Base-by-base conservation (phyloP, 2,113 vertebrate species). In the Stomatorhinus ivindoensis region DNA sequence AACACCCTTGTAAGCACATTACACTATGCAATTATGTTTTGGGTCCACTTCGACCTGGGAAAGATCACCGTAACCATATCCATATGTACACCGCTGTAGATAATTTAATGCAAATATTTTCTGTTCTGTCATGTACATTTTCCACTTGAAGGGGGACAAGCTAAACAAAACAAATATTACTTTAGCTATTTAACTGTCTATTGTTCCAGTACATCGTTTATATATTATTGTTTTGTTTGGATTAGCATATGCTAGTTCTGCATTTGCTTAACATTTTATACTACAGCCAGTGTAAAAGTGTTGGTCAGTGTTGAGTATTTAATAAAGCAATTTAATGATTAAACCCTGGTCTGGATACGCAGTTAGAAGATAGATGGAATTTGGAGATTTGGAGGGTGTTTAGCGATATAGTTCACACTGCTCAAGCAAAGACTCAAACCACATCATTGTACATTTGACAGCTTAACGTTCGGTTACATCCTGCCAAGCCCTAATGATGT, bases 61-160 rank as follows among this genome's bases (percentile, higher is more conserved):
- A 91, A 91, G 90, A 91, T 90, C 90, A 88, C 53, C 88, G 61
- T 88, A 94, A 93, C 88, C 65, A 91, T 86, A 91, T 91, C 91
- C 88, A 91, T 91, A 87, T 89, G 90, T 87, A 73, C 17, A 69
- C 55, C 69, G 88, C 80, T 24, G 13, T 24, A 9, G 48, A 85
- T 27, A 80, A 46, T 50, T 53, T 13, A 46, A 42, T 76, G 44
- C 44, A 50, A 55, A 83, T 39, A 89, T n/a, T 48, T 91, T 82
- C 76, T 87, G 73, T 58, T 47, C 82, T 39, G 24, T 31, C 50
- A 3, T 87, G 89, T 73, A 83, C 24, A 11, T 82, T 48, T 58
- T 42, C 27, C 35, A 35, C 50, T 55, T 87, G 86, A 55, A 58
- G 31, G 35, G 31, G 9, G 47, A 19, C 58, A 7, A 44, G 87